phyloP scores from a whole-genome alignment of 2,113 vertebrate genomes.

The Cheirogaleus medius region DNA sequence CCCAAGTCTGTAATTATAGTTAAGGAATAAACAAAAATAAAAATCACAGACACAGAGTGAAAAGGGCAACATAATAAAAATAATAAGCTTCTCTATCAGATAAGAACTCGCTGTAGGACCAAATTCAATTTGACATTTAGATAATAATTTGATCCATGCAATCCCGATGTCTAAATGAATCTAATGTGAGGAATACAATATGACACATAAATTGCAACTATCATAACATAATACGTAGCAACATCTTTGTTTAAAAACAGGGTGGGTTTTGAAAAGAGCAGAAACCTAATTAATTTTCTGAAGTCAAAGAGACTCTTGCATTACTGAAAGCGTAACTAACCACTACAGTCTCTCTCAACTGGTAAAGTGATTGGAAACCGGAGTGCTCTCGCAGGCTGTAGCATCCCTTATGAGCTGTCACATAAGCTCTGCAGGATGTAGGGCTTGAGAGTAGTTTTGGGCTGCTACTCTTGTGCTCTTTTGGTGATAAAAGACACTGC shows the following conservation, averaged over 20 bases:
- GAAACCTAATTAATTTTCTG: not conserved
- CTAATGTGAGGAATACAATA: not conserved
- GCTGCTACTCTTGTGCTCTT: not conserved
- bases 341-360: not conserved
- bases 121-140: conserved; percentile 42
- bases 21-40: not conserved
- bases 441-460: not conserved
- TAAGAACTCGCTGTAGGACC: not conserved
- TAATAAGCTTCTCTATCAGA: not conserved
- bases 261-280: not conserved
- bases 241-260: not conserved
- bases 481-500: not conserved
- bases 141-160: not conserved
- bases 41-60: not conserved
- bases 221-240: not conserved
- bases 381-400: rapidly evolving
- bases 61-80: conserved; percentile 5
- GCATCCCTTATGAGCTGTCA: not conserved
- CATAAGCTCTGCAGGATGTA: too few relatives aligned
- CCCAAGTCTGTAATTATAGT: not conserved
- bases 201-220: not conserved
- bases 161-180: not conserved
- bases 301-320: not conserved
- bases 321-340: not conserved
- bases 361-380: rapidly evolving